phyloP scores from a whole-genome alignment of 2,113 vertebrate species.

The Scopus umbretta region DNA sequence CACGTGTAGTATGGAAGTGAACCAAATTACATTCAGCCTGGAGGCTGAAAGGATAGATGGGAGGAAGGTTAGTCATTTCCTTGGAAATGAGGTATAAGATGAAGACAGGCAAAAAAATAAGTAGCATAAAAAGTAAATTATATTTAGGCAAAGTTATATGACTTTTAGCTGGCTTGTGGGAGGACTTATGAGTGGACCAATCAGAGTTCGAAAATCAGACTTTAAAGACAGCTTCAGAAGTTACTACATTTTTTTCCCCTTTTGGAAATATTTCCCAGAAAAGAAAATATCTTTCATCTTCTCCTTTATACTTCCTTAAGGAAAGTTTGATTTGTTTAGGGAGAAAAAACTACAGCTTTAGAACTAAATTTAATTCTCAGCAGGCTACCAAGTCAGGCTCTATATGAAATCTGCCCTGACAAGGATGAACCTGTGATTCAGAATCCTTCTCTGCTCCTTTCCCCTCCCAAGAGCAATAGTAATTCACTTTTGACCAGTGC shows the following conservation, averaged over 20 bases:
- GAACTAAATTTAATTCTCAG: neutral
- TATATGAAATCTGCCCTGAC: neutral
- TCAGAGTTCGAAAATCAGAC: neutral
- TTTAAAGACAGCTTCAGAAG: conserved; percentile 6
- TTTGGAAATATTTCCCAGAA: neutral
- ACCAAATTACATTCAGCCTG: neutral
- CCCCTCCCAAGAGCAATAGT: neutral
- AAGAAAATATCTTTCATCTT: conserved; percentile 29
- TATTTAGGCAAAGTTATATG: neutral
- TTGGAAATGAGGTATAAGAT: neutral
- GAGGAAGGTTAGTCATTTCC: conserved; percentile 20
- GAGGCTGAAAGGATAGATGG: neutral
- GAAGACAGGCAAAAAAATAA: neutral
- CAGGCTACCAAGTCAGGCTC: neutral
- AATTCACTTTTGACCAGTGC: neutral
- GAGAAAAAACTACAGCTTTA: neutral
- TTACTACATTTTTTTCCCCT: neutral
- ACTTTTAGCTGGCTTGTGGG: neutral
- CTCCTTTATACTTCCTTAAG: conserved; percentile 4
- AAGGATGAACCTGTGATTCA: neutral
- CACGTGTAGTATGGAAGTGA: neutral
- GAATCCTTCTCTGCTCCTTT: neutral
- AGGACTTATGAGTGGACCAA: conserved; percentile 3
- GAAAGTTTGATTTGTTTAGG: conserved; percentile 21
- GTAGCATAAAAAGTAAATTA: neutral